Conservation (phyloP, 2,113 vertebrate genomes). For the Pluvialis apricaria region DNA sequence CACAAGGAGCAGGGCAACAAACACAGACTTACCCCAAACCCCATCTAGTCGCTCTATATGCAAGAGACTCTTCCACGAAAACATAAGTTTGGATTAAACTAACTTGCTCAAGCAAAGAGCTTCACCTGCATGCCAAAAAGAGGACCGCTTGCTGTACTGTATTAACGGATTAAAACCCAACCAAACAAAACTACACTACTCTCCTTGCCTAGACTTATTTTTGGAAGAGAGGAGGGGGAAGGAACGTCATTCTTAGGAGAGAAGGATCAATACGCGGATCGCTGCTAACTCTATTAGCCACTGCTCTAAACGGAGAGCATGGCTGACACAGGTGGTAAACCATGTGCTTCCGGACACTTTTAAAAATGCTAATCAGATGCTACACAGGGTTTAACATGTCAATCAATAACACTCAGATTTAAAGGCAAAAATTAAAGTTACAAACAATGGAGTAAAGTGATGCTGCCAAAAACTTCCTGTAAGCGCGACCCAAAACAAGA, state of each 20-base stretch:
- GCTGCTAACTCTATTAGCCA: conserved; percentile 52
- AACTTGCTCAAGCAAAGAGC: conserved; percentile 16
- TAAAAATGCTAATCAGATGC: conserved; percentile 65
- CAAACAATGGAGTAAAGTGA: conserved; percentile 68
- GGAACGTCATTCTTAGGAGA: conserved; percentile 8
- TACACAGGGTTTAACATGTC: conserved; percentile 33
- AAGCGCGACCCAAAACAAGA: conserved; percentile 76
- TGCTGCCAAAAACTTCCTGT: conserved; percentile 73
- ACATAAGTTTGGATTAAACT: not conserved
- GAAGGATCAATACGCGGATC: conserved; percentile 48
- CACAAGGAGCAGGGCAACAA: not conserved
- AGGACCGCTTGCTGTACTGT: not conserved
- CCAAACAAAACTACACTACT: not conserved
- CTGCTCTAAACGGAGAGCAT: conserved; percentile 24
- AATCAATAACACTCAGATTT: conserved; percentile 61
- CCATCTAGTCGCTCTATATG: not conserved
- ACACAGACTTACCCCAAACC: not conserved
- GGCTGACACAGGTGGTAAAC: conserved; percentile 61
- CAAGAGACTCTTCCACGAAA: not conserved
- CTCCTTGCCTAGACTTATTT: conserved; percentile 36
- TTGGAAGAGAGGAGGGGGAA: conserved; percentile 52
- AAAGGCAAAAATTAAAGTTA: conserved; percentile 68
- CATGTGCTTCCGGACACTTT: conserved; percentile 60
- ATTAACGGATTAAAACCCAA: conserved; percentile 30
- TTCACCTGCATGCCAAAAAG: not conserved